phyloP scores from a whole-genome alignment of 1,140 invertebrate genomes.

The Lysiphlebus fabarum region DNA sequence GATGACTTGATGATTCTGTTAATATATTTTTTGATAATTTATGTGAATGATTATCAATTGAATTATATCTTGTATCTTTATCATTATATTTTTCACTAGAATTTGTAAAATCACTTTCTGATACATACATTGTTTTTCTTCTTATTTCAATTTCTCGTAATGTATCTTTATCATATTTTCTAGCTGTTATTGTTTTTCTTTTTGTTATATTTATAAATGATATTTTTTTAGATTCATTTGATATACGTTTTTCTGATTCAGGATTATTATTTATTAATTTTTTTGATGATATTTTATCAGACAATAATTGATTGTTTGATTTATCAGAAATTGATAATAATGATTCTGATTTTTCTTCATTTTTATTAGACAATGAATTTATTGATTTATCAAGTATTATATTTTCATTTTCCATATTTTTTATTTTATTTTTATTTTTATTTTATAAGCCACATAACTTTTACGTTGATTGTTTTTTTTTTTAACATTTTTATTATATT shows the following conservation, averaged over 20 bases:
- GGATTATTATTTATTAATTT: too few species aligned
- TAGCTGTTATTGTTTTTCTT: neutral
- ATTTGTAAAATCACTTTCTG: slow-evolving; percentile 1
- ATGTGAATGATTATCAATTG: neutral
- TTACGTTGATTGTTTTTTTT: neutral
- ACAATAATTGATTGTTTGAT: too few species aligned
- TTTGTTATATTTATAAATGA: too few species aligned
- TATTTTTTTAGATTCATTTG: too few species aligned
- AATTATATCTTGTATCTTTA: slow-evolving; percentile 4
- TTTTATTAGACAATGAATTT: neutral
- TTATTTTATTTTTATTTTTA: neutral
- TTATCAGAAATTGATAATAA: too few species aligned
- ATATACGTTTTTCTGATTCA: too few species aligned
- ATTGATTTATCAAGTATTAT: neutral
- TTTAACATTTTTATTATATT: slow-evolving; percentile 6
- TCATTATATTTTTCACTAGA: neutral
- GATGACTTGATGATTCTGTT: slow-evolving; percentile 2
- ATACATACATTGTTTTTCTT: slow-evolving; percentile 19
- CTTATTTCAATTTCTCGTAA: slow-evolving; percentile 6
- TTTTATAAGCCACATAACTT: neutral
- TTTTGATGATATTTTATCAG: too few species aligned
- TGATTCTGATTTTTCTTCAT: too few species aligned
- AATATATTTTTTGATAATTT: neutral
- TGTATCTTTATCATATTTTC: slow-evolving; percentile 7
- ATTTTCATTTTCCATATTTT: neutral